phyloP scores from a whole-genome alignment of 64 coral and sea anemone species.

The Stichodactyla mertensii region DNA sequence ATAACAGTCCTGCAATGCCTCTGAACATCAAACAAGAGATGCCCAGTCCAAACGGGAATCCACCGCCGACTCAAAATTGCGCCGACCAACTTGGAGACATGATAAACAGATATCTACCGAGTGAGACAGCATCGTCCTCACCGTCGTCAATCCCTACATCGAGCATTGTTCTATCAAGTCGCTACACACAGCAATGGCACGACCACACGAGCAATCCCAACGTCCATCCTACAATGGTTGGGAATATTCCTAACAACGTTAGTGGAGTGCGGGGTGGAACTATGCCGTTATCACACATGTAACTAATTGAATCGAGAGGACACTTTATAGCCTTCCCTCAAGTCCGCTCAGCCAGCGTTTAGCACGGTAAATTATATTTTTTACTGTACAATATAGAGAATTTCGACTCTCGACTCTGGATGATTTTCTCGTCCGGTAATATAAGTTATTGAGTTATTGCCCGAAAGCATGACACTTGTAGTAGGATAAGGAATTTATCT shows the following conservation, averaged over 20 bases:
- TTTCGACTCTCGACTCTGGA: constrained; percentile 26
- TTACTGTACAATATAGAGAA: constrained; percentile 73
- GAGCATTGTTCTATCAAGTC: constrained; percentile 39
- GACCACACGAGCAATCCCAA: constrained; percentile 46
- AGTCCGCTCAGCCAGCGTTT: not conserved
- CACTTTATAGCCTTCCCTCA: constrained; percentile 14
- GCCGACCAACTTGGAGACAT: constrained; percentile 92
- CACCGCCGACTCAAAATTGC: constrained; percentile 51
- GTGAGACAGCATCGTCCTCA: not conserved
- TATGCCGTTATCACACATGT: constrained; percentile 84
- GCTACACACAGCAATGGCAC: constrained; percentile 58
- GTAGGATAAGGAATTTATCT: constrained; percentile 14
- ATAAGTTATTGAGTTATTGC: constrained; percentile 26
- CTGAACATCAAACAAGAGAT: constrained; percentile 90
- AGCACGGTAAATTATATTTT: constrained; percentile 87
- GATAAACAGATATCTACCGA: constrained; percentile 90
- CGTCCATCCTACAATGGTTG: constrained; percentile 35
- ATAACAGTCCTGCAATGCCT: constrained; percentile 63
- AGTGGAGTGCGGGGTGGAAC: constrained; percentile 61
- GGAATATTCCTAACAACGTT: constrained; percentile 59
- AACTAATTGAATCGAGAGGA: constrained; percentile 1
- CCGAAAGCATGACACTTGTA: constrained; percentile 11
- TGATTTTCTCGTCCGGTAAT: not conserved
- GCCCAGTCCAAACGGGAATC: constrained; percentile 45
- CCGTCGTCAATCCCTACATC: constrained; percentile 5